phyloP scores from a whole-genome alignment of 2,888 invertebrate genomes.

The Trilocha varians region DNA sequence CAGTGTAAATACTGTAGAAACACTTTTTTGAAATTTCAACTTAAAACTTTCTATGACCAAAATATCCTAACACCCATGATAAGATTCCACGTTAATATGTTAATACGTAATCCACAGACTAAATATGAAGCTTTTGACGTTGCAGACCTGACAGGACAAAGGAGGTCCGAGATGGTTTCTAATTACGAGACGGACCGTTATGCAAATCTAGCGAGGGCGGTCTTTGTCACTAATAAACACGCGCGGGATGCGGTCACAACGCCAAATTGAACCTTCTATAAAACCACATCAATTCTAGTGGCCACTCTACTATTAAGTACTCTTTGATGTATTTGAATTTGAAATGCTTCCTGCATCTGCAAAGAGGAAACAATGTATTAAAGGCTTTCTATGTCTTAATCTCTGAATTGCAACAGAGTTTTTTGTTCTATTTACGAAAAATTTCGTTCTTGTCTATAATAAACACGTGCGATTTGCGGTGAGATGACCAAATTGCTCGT shows the following conservation, averaged over 20 bases:
- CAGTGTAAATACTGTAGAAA: too few species aligned
- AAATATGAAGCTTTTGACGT: slow-evolving; percentile 50
- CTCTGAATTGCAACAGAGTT: too few species aligned
- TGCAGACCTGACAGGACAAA: slow-evolving; percentile 59
- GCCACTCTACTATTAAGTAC: slow-evolving; percentile 42
- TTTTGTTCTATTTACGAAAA: too few species aligned
- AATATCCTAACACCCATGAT: background rate
- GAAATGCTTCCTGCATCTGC: too few species aligned
- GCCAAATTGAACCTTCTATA: slow-evolving; percentile 60
- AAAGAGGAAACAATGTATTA: too few species aligned
- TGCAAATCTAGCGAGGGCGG: slow-evolving; percentile 62
- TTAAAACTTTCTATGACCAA: too few species aligned
- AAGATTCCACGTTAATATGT: background rate
- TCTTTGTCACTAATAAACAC: slow-evolving; percentile 70
- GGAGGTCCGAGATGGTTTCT: slow-evolving; percentile 70
- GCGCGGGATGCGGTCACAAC: slow-evolving; percentile 62
- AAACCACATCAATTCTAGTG: slow-evolving; percentile 46
- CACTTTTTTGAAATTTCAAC: too few species aligned
- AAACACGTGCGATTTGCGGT: too few species aligned
- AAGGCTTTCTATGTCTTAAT: too few species aligned
- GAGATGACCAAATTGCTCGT: too few species aligned
- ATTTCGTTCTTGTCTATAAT: too few species aligned
- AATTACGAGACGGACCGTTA: slow-evolving; percentile 70
- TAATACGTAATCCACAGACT: slow-evolving; percentile 55
- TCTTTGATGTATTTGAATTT: slow-evolving; percentile 35